Evolutionary conservation across 2,113 vertebrate genomes (phyloP).

Genomic region (Brachyhypopomus gauderio): DNA sequence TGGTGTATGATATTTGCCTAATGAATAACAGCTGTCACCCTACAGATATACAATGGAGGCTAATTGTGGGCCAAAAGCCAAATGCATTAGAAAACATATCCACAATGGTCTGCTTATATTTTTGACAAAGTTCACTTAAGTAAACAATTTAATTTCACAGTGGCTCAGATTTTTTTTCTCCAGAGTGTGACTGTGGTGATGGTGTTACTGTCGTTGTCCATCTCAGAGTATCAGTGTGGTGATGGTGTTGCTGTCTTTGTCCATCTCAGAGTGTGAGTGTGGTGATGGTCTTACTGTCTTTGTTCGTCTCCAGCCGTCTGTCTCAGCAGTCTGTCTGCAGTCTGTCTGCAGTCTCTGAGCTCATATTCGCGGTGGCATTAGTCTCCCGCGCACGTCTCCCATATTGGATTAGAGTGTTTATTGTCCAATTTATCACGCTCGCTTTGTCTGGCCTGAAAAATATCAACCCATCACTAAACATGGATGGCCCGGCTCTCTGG

Average conservation of each 20-base stretch:
- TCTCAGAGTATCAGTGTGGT: constrained; percentile 40
- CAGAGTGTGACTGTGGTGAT: constrained; percentile 46
- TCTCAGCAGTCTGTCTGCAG: constrained; percentile 8
- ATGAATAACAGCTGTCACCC: background rate
- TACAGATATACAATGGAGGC: background rate
- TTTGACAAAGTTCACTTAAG: background rate
- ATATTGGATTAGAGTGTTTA: constrained; percentile 71
- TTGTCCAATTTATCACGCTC: constrained; percentile 75
- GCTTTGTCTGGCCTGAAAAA: constrained; percentile 66
- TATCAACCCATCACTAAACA: constrained; percentile 64
- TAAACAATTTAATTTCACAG: background rate
- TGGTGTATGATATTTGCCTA: background rate
- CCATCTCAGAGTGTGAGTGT: too few relatives aligned
- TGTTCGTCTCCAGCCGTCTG: constrained; percentile 28
- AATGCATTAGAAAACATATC: background rate
- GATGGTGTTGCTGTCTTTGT: constrained; percentile 36
- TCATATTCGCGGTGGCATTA: constrained; percentile 62
- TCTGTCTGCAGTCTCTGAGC: constrained; percentile 36
- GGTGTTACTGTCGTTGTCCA: constrained; percentile 21
- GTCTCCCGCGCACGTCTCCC: constrained; percentile 61
- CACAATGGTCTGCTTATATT: background rate
- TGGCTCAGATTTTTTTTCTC: background rate
- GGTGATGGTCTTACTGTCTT: constrained; percentile 17
- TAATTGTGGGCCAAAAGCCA: background rate
- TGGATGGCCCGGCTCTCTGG: constrained; percentile 61